Evolutionary conservation across 2,113 vertebrate species (phyloP).

Genomic region (Gulo gulo): DNA sequence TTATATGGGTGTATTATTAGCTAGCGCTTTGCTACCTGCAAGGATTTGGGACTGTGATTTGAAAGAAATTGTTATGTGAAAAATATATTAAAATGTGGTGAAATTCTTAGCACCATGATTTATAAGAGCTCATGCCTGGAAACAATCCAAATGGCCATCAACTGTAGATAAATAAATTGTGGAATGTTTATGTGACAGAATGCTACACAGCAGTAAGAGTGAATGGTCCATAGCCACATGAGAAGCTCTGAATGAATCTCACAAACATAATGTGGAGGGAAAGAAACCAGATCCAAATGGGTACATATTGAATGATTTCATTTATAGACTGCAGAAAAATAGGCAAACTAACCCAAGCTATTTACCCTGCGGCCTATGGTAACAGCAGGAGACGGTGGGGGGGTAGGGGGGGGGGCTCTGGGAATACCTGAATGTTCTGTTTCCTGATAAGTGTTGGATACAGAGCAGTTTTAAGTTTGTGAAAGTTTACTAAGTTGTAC

Average conservation of each 20-base stretch:
- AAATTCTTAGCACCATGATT: not conserved
- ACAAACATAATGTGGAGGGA: not conserved
- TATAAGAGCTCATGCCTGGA: not conserved
- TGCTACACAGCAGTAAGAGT: not conserved
- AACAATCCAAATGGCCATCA: not conserved
- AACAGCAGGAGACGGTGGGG: not conserved
- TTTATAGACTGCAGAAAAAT: not conserved
- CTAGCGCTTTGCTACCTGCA: not conserved
- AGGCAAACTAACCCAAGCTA: not conserved
- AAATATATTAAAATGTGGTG: not conserved
- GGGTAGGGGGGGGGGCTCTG: no score
- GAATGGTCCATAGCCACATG: not conserved
- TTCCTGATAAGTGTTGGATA: not conserved
- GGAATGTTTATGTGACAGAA: not conserved
- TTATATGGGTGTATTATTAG: not conserved
- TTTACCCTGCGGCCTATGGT: no score
- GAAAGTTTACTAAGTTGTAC: not conserved
- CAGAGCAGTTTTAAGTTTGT: not conserved
- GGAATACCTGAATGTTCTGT: not conserved
- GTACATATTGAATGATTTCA: not conserved
- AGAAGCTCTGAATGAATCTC: not conserved
- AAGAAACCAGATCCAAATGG: not conserved
- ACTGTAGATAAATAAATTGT: not conserved
- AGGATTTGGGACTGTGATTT: not conserved
- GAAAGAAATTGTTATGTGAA: not conserved